Evolutionary conservation across 2,113 vertebrate species (phyloP).

Genomic region (Atlantisia rogersi): DNA sequence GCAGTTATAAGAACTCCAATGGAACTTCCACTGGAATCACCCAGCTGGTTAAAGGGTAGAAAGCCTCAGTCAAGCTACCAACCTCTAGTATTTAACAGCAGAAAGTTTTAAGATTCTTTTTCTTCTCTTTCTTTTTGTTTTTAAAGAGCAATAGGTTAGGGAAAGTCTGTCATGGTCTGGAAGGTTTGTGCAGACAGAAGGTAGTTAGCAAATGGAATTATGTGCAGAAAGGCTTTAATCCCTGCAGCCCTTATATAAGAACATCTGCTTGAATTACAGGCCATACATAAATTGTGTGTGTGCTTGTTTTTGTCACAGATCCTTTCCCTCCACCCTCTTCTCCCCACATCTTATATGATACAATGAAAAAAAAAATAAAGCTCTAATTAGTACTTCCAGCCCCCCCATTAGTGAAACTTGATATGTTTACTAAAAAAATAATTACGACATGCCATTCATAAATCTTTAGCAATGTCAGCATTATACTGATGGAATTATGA

Average conservation of each 20-base stretch:
- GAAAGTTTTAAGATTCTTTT: background rate
- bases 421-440: slow-evolving; percentile 86
- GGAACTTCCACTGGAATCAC: background rate
- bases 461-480: slow-evolving; percentile 90
- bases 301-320: slow-evolving; percentile 88
- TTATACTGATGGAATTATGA: slow-evolving; percentile 93
- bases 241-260: slow-evolving; percentile 81
- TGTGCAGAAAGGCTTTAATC: slow-evolving; percentile 82
- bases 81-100: background rate
- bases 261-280: slow-evolving; percentile 90
- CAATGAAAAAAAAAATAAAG: slow-evolving; percentile 77
- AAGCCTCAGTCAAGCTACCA: background rate
- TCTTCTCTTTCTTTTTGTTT: background rate
- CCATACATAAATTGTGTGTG: slow-evolving; percentile 82
- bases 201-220: slow-evolving; percentile 85
- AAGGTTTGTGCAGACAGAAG: slow-evolving; percentile 78
- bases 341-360: slow-evolving; percentile 79
- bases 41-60: background rate
- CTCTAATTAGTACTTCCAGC: slow-evolving; percentile 93
- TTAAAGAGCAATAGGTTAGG: slow-evolving; percentile 61
- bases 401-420: slow-evolving; percentile 85
- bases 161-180: slow-evolving; percentile 64
- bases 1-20: background rate
- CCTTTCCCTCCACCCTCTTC: background rate
- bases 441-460: slow-evolving; percentile 90